Evolutionary conservation across 1,140 invertebrate species (phyloP).

Genomic region (Diorhabda sublineata): DNA sequence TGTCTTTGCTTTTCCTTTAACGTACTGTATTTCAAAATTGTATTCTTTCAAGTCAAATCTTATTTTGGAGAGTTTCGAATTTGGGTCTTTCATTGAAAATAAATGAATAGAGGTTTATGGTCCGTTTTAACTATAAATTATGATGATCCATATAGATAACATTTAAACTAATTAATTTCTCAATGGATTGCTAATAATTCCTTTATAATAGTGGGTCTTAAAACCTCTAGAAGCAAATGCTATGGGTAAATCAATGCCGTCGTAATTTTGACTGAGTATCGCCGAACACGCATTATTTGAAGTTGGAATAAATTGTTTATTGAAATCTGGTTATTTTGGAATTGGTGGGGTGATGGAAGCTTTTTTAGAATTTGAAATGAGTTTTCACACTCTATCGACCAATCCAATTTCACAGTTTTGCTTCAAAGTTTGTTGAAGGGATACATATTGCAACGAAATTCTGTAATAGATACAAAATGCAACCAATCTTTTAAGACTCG

Average conservation of each 20-base stretch:
- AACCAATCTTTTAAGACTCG: no score
- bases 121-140: no score
- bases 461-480: neutral
- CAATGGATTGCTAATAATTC: no score
- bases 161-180: no score
- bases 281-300: neutral
- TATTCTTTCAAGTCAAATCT: no score
- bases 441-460: neutral
- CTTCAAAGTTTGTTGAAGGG: neutral
- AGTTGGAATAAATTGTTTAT: constrained; percentile 1
- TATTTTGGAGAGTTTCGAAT: no score
- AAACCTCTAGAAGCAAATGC: neutral
- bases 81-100: no score
- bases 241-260: neutral
- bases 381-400: neutral
- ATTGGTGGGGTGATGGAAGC: neutral
- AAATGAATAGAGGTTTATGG: no score
- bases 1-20: no score
- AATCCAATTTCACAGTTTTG: neutral
- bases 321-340: neutral
- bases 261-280: neutral
- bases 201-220: no score
- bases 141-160: no score
- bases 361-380: neutral
- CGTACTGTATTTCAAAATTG: no score